These are phyloP conservation scores for Ctenopoma multispine DNA, from an alignment of 2,797 vertebrate species.

Conservation along the genomic window DNA sequence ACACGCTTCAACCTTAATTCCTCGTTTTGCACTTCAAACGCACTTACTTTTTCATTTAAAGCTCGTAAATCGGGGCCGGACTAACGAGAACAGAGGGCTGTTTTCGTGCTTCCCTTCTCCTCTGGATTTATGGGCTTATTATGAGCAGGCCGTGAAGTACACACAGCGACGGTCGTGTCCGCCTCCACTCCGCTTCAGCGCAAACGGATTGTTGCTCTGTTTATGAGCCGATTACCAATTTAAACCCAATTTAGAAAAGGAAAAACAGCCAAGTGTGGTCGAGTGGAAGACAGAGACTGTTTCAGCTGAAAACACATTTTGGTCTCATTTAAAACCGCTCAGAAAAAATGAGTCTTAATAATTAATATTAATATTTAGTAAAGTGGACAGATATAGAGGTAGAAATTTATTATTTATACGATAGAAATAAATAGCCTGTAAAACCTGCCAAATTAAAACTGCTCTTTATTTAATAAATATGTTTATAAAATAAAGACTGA, in stretches of 20 bases:
- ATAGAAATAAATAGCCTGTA: too few species aligned
- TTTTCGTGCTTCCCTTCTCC: conserved; percentile 46
- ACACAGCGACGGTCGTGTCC: conserved; percentile 49
- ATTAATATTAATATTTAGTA: too few species aligned
- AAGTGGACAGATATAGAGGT: too few species aligned
- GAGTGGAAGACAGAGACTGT: not conserved
- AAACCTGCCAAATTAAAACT: too few species aligned
- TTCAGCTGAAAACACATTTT: not conserved
- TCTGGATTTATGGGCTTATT: conserved; percentile 78
- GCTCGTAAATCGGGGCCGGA: conserved; percentile 76
- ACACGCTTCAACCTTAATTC: conserved; percentile 58
- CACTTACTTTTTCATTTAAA: conserved; percentile 74
- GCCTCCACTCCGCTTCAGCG: conserved; percentile 48
- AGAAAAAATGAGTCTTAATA: too few species aligned
- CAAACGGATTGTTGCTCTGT: conserved; percentile 51
- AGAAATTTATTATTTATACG: too few species aligned
- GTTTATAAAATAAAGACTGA: not conserved
- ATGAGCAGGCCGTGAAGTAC: conserved; percentile 69
- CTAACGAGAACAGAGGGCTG: conserved; percentile 74
- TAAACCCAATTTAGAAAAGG: conserved; percentile 66
- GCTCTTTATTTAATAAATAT: not conserved
- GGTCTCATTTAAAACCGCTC: not conserved
- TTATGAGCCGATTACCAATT: conserved; percentile 74
- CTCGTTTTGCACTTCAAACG: conserved; percentile 77
- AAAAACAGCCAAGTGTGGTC: conserved; percentile 20